Percentiles rank a stretch among this genome's conserved stretches.
Conservation (phyloP, 64 coral and sea anemone species). For the Hydrozoanthus tunicans region DNA sequence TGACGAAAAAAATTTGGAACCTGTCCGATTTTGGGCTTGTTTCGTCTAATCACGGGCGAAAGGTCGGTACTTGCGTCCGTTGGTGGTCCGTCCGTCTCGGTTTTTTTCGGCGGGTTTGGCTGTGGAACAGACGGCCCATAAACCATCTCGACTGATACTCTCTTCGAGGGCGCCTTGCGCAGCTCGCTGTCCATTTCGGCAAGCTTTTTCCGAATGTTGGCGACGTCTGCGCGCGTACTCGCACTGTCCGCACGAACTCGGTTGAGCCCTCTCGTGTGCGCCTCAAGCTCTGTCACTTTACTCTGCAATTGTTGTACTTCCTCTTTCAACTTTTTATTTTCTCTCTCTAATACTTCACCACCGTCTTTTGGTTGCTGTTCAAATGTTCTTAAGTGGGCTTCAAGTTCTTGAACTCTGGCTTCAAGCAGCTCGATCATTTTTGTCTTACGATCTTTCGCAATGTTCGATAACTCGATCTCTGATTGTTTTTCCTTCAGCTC, state of each 20-base stretch:
- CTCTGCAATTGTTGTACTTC: constrained; percentile 53
- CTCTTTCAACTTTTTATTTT: constrained; percentile 54
- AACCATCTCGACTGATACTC: constrained; percentile 15
- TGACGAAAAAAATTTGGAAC: constrained; percentile 62
- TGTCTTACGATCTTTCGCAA: constrained; percentile 33
- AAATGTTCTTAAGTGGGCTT: constrained; percentile 41
- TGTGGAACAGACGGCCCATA: constrained; percentile 33
- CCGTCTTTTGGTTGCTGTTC: constrained; percentile 60
- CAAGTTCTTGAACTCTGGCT: constrained; percentile 24
- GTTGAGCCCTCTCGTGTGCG: constrained; percentile 33
- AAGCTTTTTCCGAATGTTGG: constrained; percentile 18
- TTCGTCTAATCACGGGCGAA: constrained; percentile 6
- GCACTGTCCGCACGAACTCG: not conserved
- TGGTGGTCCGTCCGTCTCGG: not conserved
- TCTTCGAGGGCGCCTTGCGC: constrained; percentile 3
- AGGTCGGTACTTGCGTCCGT: not conserved
- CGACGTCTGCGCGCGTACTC: constrained; percentile 12
- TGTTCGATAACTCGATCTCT: constrained; percentile 57
- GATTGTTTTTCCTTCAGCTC: constrained; percentile 46
- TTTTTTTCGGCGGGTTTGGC: not conserved
- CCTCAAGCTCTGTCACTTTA: constrained; percentile 54
- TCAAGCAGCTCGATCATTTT: constrained; percentile 45
- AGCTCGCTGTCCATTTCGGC: constrained; percentile 14
- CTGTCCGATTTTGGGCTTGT: constrained; percentile 38
- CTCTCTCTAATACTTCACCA: constrained; percentile 10